These are phyloP conservation scores for Myotis brandtii DNA, from an alignment of 2,113 vertebrate genomes.

Conservation along the genomic window DNA sequence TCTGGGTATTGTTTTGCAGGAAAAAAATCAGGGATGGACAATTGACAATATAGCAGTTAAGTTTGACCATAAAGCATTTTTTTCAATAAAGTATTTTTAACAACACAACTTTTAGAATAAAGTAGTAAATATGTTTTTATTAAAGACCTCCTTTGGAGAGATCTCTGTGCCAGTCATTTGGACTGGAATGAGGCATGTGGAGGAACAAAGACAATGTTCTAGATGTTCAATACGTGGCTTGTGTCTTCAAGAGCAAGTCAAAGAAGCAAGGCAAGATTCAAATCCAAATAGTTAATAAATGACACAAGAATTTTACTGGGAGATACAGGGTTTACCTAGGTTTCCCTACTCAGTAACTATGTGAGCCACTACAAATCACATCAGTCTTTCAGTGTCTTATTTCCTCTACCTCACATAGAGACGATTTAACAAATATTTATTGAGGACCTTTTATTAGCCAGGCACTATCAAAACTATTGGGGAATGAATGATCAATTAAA, in stretches of 20 bases:
- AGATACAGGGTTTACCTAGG: not conserved
- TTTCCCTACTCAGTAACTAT: not conserved
- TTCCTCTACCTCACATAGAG: not conserved
- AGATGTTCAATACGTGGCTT: not conserved
- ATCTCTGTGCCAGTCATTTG: not conserved
- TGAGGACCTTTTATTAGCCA: not conserved
- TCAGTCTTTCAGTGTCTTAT: not conserved
- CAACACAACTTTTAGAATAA: constrained; percentile 12
- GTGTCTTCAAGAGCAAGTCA: constrained; percentile 14
- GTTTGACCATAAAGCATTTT: not conserved
- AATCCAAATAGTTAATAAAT: constrained; percentile 6
- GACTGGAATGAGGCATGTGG: not conserved
- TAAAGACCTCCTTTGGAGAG: not conserved
- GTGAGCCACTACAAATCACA: not conserved
- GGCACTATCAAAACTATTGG: not conserved
- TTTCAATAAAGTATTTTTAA: constrained; percentile 44
- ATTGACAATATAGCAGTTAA: not conserved
- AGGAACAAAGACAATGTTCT: constrained; percentile 4
- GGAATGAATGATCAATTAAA: not conserved
- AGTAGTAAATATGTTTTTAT: not conserved
- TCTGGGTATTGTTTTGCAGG: not conserved
- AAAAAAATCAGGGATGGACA: not conserved
- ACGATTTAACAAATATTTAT: constrained; percentile 21
- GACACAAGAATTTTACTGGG: not conserved
- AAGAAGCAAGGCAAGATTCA: constrained; percentile 1